phyloP scores from a whole-genome alignment of 2,113 vertebrate genomes.

The Mirza zaza region DNA sequence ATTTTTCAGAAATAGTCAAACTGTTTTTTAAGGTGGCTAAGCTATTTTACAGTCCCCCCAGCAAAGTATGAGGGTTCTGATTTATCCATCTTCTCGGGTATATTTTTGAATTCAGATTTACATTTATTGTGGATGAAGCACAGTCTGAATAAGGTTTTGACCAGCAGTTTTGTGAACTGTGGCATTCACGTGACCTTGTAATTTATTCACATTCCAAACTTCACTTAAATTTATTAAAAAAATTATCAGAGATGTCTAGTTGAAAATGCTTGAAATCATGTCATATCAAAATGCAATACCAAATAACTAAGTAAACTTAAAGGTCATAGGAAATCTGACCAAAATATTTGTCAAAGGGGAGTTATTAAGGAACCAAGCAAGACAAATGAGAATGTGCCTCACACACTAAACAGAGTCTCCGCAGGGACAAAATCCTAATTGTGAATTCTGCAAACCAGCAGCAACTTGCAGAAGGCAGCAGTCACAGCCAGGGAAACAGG shows the following conservation, averaged over 20 bases:
- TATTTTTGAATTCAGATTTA: slow-evolving; percentile 17
- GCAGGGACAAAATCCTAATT: neutral
- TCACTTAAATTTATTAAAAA: neutral
- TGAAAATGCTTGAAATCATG: slow-evolving; percentile 5
- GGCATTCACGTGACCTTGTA: neutral
- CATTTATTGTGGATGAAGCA: neutral
- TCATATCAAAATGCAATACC: neutral
- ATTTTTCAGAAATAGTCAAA: slow-evolving; percentile 31
- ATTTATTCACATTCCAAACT: neutral
- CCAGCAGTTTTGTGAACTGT: neutral
- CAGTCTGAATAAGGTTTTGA: neutral
- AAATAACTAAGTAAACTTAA: neutral
- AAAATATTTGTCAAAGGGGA: neutral
- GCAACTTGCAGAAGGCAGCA: neutral
- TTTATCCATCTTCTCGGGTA: neutral
- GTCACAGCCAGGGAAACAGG: neutral
- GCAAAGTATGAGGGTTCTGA: neutral
- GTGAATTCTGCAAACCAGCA: slow-evolving; percentile 15
- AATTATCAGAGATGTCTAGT: neutral
- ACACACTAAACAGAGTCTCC: neutral
- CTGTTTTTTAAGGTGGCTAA: neutral
- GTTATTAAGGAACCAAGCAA: neutral
- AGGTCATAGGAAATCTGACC: neutral
- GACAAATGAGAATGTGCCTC: neutral
- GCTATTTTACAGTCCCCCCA: neutral